Percentiles rank a stretch among this genome's conserved stretches.
These are phyloP conservation scores for Pelmatolapia mariae DNA, from an alignment of 2,113 vertebrate species.

Conservation along the genomic window DNA sequence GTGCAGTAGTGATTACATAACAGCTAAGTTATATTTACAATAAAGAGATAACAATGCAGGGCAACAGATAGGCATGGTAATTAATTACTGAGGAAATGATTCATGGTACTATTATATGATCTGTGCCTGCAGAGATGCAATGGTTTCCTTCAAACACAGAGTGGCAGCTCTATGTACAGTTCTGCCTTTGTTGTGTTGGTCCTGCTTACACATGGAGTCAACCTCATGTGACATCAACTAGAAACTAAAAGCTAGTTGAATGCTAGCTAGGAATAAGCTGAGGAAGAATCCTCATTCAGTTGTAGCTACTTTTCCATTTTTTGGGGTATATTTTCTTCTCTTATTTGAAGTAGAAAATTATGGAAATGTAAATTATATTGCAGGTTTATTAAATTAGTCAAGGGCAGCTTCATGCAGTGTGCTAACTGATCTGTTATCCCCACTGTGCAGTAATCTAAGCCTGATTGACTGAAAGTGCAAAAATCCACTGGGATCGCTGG, in stretches of 20 bases:
- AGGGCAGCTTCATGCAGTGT: neutral
- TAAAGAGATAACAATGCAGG: neutral
- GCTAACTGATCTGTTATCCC: neutral
- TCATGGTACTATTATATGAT: neutral
- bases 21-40: neutral
- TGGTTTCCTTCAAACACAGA: too few relatives aligned
- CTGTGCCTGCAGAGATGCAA: neutral
- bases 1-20: neutral
- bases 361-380: neutral
- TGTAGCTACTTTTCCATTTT: neutral
- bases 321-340: neutral
- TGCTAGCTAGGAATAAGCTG: neutral
- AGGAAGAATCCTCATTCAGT: neutral
- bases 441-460: neutral
- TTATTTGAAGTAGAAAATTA: neutral
- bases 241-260: neutral
- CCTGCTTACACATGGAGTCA: neutral
- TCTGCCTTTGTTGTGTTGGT: neutral
- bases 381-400: neutral
- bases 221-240: neutral
- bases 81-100: neutral
- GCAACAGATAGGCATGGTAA: neutral
- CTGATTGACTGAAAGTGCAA: constrained; percentile 7
- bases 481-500: neutral
- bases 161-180: neutral